Conservation (phyloP, 2,113 vertebrate genomes). For the Pteropus alecto region DNA sequence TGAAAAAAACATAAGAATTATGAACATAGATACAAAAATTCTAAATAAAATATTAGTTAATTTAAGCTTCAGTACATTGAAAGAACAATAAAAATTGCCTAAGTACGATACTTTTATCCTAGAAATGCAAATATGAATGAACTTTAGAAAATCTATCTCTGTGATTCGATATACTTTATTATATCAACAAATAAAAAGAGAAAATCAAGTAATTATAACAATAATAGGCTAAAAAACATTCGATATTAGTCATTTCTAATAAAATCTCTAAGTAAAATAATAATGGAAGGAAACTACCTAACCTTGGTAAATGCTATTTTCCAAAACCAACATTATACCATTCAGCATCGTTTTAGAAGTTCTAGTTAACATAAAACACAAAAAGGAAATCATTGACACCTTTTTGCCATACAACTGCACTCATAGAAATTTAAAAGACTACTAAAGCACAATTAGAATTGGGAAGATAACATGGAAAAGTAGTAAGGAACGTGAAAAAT, state of each 20-base stretch:
- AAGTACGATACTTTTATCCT: background rate
- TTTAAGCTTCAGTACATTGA: conserved; percentile 20
- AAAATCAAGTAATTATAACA: background rate
- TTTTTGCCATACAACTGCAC: conserved; percentile 13
- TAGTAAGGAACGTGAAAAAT: background rate
- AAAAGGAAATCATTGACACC: conserved; percentile 7
- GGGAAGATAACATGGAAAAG: background rate
- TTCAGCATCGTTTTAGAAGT: background rate
- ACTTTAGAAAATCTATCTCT: conserved; percentile 27
- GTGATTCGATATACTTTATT: background rate
- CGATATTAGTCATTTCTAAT: background rate
- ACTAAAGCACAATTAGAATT: background rate
- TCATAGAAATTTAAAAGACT: conserved; percentile 8
- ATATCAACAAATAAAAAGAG: conserved; percentile 25
- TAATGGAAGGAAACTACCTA: background rate
- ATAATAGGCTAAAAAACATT: background rate
- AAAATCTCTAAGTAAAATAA: conserved; percentile 36
- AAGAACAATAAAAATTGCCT: conserved; percentile 14
- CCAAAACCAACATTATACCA: conserved; percentile 33
- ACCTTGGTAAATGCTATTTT: background rate
- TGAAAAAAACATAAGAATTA: conserved; percentile 20
- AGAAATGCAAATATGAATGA: background rate
- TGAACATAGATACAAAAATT: background rate
- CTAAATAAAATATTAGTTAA: background rate
- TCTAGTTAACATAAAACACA: background rate